Evolutionary conservation across 2,888 invertebrate genomes (phyloP).

Genomic region (Pilophorus perplexus): DNA sequence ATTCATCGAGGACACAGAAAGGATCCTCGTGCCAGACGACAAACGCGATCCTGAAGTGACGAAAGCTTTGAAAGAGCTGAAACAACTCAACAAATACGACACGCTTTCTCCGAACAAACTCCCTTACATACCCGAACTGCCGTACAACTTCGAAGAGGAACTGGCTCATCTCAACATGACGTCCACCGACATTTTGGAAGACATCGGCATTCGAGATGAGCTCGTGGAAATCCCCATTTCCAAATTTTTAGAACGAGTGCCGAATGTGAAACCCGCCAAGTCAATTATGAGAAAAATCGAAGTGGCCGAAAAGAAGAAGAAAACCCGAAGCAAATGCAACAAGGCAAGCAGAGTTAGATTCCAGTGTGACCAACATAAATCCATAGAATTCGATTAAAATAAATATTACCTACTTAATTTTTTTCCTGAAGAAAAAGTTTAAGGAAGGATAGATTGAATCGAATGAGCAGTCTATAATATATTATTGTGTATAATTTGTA

Average conservation of each 20-base stretch:
- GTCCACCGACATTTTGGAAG: conserved; percentile 22
- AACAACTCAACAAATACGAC: conserved; percentile 20
- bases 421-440: not conserved
- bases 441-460: too few relatives aligned
- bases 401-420: not conserved
- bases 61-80: conserved; percentile 16
- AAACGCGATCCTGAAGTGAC: conserved; percentile 1
- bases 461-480: too few relatives aligned
- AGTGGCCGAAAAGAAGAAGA: conserved; percentile 5
- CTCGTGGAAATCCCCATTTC: conserved; percentile 17
- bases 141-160: conserved; percentile 4
- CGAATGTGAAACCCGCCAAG: conserved; percentile 19
- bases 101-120: conserved; percentile 13
- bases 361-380: not conserved
- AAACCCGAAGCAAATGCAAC: not conserved
- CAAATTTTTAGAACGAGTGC: not conserved
- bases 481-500: too few relatives aligned
- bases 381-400: not conserved
- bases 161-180: not conserved
- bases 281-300: conserved; percentile 33
- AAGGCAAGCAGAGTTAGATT: not conserved
- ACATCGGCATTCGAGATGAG: conserved; percentile 12
- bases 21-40: not conserved
- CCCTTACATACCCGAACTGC: conserved; percentile 14
- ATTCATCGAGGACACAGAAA: conserved; percentile 14